A percentile compares a stretch with the other conserved stretches of the same genome.
Conservation (phyloP, 2,113 vertebrate genomes). For the Uria aalge region DNA sequence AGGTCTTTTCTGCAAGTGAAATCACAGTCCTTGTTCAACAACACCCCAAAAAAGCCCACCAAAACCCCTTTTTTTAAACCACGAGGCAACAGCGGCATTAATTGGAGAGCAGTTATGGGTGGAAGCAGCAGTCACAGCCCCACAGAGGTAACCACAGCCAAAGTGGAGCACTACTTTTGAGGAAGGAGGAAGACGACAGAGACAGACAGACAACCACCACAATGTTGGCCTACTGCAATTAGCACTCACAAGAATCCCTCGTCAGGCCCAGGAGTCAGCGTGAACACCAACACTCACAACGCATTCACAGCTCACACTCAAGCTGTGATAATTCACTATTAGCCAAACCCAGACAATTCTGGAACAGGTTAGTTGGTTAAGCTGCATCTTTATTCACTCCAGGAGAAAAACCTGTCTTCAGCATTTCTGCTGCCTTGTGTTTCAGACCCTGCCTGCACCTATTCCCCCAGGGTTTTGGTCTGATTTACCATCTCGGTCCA, state of each 20-base stretch:
- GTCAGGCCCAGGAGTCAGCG: not conserved
- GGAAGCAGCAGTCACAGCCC: not conserved
- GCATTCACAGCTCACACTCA: not conserved
- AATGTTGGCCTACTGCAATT: fast-evolving
- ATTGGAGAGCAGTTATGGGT: not conserved
- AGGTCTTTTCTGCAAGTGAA: not conserved
- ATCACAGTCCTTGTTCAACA: not conserved
- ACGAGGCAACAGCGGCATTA: not conserved
- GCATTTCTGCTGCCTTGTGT: not conserved
- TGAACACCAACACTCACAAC: fast-evolving
- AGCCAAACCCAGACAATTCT: not conserved
- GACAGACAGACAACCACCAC: not conserved
- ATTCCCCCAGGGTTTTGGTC: no score
- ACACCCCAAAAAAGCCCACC: not conserved
- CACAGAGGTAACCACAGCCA: fast-evolving
- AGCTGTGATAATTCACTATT: fast-evolving
- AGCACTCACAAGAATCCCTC: not conserved
- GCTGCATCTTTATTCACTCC: not conserved
- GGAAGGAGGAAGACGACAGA: not conserved
- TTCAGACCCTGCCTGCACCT: not conserved
- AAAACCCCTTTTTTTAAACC: not conserved
- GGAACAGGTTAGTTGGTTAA: not conserved
- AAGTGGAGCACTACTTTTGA: not conserved
- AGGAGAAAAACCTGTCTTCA: not conserved
- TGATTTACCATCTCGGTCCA: not conserved